phyloP scores from a whole-genome alignment of 2,113 vertebrate genomes.

The Bungarus multicinctus region DNA sequence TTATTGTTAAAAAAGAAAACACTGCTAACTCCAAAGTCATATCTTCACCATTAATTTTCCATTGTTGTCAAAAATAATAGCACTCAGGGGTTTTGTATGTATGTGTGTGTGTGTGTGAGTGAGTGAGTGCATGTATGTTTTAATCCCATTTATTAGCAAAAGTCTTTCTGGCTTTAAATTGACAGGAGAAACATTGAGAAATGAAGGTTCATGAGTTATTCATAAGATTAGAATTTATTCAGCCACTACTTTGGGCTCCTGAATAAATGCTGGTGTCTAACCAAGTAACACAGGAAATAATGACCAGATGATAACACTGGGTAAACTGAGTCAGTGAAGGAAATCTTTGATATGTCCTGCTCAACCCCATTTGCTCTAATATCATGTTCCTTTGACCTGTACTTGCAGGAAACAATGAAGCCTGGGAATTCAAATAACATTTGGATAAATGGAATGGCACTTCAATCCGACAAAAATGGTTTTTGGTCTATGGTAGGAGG shows the following conservation, averaged over 20 bases:
- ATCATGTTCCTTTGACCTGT: background rate
- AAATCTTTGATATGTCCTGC: constrained; percentile 29
- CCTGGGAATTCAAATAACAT: background rate
- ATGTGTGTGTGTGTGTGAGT: background rate
- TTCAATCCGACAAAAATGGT: background rate
- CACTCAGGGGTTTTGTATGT: background rate
- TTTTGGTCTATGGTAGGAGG: background rate
- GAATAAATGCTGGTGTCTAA: constrained; percentile 55
- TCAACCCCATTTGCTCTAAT: background rate
- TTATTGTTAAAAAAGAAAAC: background rate
- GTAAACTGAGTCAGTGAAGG: constrained; percentile 39
- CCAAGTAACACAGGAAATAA: constrained; percentile 51
- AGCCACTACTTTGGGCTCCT: constrained; percentile 49
- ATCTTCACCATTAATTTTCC: constrained; percentile 29
- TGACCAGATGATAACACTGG: constrained; percentile 41
- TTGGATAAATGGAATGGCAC: background rate
- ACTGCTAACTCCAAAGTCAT: constrained; percentile 6
- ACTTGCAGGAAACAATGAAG: background rate
- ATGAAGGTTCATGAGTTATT: constrained; percentile 49
- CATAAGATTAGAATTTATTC: constrained; percentile 54
- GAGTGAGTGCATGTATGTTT: background rate
- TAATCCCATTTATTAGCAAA: constrained; percentile 28
- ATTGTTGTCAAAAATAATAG: constrained; percentile 35
- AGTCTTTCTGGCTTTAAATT: constrained; percentile 37
- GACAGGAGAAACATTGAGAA: constrained; percentile 54